Evolutionary conservation across 2,113 vertebrate species (phyloP), one percentile per base, ranked within the genome.

Genomic region (Sprattus sprattus): DNA sequence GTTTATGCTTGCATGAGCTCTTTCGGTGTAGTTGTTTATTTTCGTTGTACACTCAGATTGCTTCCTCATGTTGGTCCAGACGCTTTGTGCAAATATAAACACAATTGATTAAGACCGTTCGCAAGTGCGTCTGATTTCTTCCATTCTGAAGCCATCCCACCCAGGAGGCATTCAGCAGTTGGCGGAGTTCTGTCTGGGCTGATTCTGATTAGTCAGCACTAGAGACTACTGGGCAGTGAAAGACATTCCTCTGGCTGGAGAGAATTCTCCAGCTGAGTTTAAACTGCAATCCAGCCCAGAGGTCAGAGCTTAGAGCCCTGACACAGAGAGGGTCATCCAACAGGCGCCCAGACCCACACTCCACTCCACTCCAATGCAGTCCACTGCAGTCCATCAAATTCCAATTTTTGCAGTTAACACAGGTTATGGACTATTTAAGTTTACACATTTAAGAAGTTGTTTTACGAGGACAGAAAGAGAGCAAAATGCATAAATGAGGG

Each of bases 141-240:
- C 64, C 64, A 71, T 32, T 71, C 46, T 22, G 28, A 50, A 71
- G 18, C 83, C 84, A 81, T 80, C 52, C 81, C 85, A 83, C 67
- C 45, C 45, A 54, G 20, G 64, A 60, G 20, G 28, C 20, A 81
- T 84, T 75, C 67, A 82, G 45, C 83, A 82, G 60, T 81, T 89
- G 89, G 81, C 64, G 49, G 67, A 64, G 44, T 57, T 49, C 84
- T 67, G 67, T 47, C 28, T 82, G 85, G 84, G 87, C 52, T 84
- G 45, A 86, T 83, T 82, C 46, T 83, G 88, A 90, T 89, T 89
- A 88, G 84, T 90, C 86, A 89, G 86, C 89, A 88, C 45, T 57
- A 64, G 39, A 54, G 39, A 47, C 50, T 54, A 44, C 46, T 45
- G 15, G 78, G 84, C 86, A 78, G 50, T 84, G 64, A 57, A 83